These are phyloP conservation scores for Carpatolechia fugitivella DNA, from an alignment of 2,888 invertebrate species.

Conservation along the genomic window DNA sequence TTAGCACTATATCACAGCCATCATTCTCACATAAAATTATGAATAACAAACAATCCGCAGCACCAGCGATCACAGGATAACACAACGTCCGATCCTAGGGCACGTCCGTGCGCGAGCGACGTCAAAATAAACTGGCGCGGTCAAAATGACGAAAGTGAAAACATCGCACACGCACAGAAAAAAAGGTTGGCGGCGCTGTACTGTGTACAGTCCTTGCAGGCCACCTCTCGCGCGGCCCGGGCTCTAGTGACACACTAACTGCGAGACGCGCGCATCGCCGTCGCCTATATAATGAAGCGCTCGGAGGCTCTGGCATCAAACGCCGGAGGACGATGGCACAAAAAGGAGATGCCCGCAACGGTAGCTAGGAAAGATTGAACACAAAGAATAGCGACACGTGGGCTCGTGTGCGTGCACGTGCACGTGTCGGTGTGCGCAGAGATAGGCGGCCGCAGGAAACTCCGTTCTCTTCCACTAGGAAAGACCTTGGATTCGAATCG, in stretches of 20 bases:
- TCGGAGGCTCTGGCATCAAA: slow-evolving; percentile 67
- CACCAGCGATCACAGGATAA: slow-evolving; percentile 74
- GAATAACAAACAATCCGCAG: slow-evolving; percentile 67
- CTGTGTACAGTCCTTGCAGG: slow-evolving; percentile 67
- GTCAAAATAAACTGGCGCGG: slow-evolving; percentile 78
- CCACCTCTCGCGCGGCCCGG: slow-evolving; percentile 75
- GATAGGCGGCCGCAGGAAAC: slow-evolving; percentile 79
- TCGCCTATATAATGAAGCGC: slow-evolving; percentile 76
- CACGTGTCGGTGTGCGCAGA: slow-evolving; percentile 69
- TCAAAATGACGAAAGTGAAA: slow-evolving; percentile 80
- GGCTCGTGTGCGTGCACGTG: slow-evolving; percentile 72
- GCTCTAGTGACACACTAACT: slow-evolving; percentile 77
- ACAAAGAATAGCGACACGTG: slow-evolving; percentile 74
- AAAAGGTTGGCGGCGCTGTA: slow-evolving; percentile 70
- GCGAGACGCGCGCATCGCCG: slow-evolving; percentile 69
- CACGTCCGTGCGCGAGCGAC: slow-evolving; percentile 78
- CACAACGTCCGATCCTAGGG: slow-evolving; percentile 69
- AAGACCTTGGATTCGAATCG: slow-evolving; percentile 79
- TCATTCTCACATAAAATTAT: slow-evolving; percentile 61
- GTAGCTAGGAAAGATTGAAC: slow-evolving; percentile 73
- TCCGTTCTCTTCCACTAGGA: slow-evolving; percentile 81
- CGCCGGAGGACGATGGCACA: slow-evolving; percentile 67
- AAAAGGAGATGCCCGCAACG: slow-evolving; percentile 75
- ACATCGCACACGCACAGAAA: slow-evolving; percentile 78
- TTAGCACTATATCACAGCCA: slow-evolving; percentile 78